A percentile compares a stretch with the other conserved stretches of the same genome.
These are phyloP conservation scores for Tyria jacobaeae DNA, from an alignment of 2,888 invertebrate genomes.

Conservation along the genomic window DNA sequence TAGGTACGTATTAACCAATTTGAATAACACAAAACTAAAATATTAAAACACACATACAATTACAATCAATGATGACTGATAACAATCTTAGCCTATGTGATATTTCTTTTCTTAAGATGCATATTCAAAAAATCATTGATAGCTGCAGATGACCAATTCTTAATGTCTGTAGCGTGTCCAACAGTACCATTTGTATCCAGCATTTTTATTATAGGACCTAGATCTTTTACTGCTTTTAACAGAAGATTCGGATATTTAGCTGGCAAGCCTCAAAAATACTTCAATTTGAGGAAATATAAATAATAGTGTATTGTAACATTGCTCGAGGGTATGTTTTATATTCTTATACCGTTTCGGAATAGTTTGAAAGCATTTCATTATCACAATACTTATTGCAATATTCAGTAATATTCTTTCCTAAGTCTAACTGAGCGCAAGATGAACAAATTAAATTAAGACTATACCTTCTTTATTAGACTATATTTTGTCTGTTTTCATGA, in stretches of 20 bases:
- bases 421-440: conserved; percentile 5
- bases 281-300: background rate
- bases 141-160: background rate
- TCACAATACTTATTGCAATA: conserved; percentile 12
- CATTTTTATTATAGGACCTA: conserved; percentile 3
- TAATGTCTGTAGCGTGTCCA: background rate
- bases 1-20: no score
- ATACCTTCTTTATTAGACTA: background rate
- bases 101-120: conserved; percentile 7
- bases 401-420: conserved; percentile 4
- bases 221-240: background rate
- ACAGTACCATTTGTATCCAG: conserved; percentile 1
- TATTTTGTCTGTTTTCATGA: background rate
- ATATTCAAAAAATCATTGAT: conserved; percentile 1
- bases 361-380: background rate
- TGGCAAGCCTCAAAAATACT: background rate
- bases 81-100: no score
- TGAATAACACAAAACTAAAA: background rate
- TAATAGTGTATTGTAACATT: background rate
- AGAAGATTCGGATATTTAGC: background rate
- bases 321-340: background rate
- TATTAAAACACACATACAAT: no score
- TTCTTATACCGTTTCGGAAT: background rate
- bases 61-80: no score
- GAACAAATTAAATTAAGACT: conserved; percentile 7